These are phyloP conservation scores for Poeciliopsis prolifica DNA, from an alignment of 2,113 vertebrate genomes.

Conservation along the genomic window DNA sequence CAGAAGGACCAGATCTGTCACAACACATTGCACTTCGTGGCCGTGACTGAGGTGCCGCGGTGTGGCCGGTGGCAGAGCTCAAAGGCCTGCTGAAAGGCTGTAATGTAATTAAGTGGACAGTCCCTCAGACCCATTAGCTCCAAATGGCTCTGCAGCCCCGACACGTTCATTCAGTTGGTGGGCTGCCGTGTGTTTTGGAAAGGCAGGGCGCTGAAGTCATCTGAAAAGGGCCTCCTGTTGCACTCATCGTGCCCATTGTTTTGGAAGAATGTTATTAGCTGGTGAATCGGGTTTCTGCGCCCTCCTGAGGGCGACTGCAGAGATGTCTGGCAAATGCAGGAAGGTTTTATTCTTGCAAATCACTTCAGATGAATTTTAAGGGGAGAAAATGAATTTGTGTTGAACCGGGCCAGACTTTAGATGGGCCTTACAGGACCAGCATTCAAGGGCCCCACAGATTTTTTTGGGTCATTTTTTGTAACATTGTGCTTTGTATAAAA, in stretches of 20 bases:
- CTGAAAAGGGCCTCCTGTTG: constrained; percentile 78
- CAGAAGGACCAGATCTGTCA: constrained; percentile 74
- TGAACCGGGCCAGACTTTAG: background rate
- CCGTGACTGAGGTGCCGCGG: constrained; percentile 67
- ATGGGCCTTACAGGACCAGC: too few relatives aligned
- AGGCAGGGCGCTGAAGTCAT: constrained; percentile 69
- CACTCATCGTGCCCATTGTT: constrained; percentile 81
- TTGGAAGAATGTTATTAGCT: constrained; percentile 77
- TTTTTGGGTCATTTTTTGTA: too few relatives aligned
- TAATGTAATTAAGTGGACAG: constrained; percentile 81
- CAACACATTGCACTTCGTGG: constrained; percentile 66
- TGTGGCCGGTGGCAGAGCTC: constrained; percentile 53
- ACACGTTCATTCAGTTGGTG: constrained; percentile 63
- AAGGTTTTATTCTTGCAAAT: background rate
- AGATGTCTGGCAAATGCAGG: constrained; percentile 1
- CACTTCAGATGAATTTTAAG: background rate
- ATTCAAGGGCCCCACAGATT: too few relatives aligned
- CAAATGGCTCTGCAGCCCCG: constrained; percentile 57
- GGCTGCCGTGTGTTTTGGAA: constrained; percentile 67
- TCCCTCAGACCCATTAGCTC: constrained; percentile 73
- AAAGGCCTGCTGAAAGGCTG: constrained; percentile 68
- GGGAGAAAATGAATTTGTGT: background rate
- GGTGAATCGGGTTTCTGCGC: constrained; percentile 74
- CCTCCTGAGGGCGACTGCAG: constrained; percentile 62
- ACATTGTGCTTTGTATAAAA: too few relatives aligned